phyloP scores from a whole-genome alignment of 35 echinoderm and acorn worm genomes.

The Eucidaris tribuloides region DNA sequence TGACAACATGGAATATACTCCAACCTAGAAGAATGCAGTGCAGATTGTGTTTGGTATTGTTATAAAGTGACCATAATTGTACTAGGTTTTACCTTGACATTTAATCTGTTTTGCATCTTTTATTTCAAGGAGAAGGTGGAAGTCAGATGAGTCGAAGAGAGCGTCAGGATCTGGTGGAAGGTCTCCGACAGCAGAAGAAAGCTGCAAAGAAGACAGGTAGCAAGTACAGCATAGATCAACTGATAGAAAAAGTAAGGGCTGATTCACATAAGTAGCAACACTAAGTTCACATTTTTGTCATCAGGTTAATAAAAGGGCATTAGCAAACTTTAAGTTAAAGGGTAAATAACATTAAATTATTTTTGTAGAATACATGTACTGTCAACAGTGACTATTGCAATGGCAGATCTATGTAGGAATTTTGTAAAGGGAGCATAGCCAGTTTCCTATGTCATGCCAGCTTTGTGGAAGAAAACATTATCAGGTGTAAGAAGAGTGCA shows the following conservation, averaged over 20 bases:
- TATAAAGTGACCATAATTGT: no score
- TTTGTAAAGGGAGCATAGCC: not conserved
- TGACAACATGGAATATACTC: no score
- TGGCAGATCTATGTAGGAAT: not conserved
- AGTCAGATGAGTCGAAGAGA: not conserved
- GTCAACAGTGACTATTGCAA: not conserved
- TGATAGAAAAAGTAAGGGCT: conserved; percentile 11
- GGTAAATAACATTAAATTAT: not conserved
- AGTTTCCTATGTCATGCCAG: no score
- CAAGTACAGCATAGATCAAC: conserved; percentile 20
- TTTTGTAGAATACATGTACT: not conserved
- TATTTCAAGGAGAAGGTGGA: not conserved
- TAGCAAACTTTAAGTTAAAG: not conserved
- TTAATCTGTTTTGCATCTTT: no score
- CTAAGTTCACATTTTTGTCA: not conserved
- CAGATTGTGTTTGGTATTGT: no score
- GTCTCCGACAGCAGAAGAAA: conserved; percentile 7
- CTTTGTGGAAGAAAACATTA: no score
- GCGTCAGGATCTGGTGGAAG: conserved; percentile 12
- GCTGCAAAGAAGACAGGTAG: conserved; percentile 10
- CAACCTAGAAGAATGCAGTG: no score
- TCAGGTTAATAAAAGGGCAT: not conserved
- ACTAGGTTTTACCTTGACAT: no score
- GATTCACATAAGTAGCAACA: not conserved
- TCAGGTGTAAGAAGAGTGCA: no score